Evolutionary conservation across 2,888 invertebrate genomes (phyloP).

Genomic region (Calephelis perditalis): DNA sequence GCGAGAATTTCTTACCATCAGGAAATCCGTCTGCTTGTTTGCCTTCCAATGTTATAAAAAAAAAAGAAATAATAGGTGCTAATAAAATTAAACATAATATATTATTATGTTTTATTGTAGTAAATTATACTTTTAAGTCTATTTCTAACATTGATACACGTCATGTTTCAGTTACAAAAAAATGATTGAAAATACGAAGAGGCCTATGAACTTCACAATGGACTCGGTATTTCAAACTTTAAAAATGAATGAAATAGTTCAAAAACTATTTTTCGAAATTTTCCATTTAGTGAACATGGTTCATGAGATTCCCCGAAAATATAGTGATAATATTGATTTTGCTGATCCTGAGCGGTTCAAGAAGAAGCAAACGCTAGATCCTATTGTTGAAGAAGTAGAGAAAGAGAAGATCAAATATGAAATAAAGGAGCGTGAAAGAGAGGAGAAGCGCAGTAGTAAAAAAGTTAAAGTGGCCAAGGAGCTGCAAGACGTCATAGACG

Average conservation of each 20-base stretch:
- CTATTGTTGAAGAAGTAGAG: neutral
- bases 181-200: conserved; percentile 32
- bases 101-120: no score
- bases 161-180: conserved; percentile 39
- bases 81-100: no score
- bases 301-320: conserved; percentile 43
- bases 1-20: no score
- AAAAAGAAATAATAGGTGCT: no score
- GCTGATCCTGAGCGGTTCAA: neutral
- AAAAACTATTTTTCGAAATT: conserved; percentile 39
- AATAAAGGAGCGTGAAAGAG: conserved; percentile 15
- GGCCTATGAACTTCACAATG: conserved; percentile 9
- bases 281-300: conserved; percentile 43
- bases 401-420: conserved; percentile 16
- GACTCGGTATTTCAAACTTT: conserved; percentile 28
- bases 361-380: neutral
- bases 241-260: conserved; percentile 32
- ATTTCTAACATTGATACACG: neutral
- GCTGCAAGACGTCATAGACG: neutral
- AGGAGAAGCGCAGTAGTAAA: neutral
- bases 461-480: neutral
- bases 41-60: no score
- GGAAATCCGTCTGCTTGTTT: no score
- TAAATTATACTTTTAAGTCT: no score
- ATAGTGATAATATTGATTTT: conserved; percentile 18